Conservation (phyloP, 2,113 vertebrate genomes). For the Alaudala cheleensis region DNA sequence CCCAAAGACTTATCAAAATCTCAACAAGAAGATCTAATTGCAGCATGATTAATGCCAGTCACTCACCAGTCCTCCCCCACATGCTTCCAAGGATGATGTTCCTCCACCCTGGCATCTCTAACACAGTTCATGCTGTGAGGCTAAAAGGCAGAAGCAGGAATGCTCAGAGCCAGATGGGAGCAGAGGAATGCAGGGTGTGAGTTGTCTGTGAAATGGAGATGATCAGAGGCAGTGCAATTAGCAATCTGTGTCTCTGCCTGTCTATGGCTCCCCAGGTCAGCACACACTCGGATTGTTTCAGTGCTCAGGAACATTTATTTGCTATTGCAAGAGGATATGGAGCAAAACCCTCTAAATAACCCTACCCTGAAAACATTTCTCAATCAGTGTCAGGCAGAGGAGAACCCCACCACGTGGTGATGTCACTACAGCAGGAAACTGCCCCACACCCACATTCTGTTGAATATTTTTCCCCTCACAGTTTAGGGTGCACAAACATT, state of each 20-base stretch:
- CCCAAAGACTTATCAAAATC: background rate
- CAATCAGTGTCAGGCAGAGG: background rate
- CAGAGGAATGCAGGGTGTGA: background rate
- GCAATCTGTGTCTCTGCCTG: slow-evolving; percentile 37
- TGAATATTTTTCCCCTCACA: background rate
- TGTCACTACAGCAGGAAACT: background rate
- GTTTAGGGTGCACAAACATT: background rate
- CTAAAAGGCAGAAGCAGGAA: background rate
- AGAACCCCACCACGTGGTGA: background rate
- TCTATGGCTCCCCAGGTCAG: background rate
- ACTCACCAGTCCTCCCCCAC: background rate
- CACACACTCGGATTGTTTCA: background rate
- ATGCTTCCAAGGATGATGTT: background rate
- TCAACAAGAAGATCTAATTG: background rate
- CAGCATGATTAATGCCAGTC: background rate
- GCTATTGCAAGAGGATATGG: background rate
- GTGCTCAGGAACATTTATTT: background rate
- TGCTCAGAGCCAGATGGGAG: slow-evolving; percentile 1
- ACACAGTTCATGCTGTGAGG: background rate
- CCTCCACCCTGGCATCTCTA: background rate
- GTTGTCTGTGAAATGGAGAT: background rate
- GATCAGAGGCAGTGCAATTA: background rate
- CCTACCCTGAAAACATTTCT: background rate
- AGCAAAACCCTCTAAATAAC: background rate
- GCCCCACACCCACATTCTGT: background rate